Percentiles rank a stretch among this genome's conserved stretches.
Evolutionary conservation across 2,888 invertebrate species (phyloP).

Genomic region (Pandemis cinnamomeana): DNA sequence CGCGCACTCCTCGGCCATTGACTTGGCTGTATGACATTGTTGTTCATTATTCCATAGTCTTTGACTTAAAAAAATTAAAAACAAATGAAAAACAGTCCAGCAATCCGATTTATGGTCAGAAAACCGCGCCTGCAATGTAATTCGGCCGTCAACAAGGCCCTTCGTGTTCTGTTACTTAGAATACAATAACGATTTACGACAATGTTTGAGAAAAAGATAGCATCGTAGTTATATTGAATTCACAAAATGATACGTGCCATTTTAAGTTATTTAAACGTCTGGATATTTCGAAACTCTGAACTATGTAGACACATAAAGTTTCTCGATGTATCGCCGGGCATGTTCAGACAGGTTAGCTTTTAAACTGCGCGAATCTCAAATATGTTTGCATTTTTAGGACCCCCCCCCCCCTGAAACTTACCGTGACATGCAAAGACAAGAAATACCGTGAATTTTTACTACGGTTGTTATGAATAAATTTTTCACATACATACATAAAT

Average conservation of each 20-base stretch:
- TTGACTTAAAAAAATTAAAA: no score
- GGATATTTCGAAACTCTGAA: slow-evolving; percentile 19
- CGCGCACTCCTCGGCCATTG: no score
- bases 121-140: no score
- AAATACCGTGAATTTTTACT: not conserved
- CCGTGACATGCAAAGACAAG: not conserved
- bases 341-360: slow-evolving; percentile 11
- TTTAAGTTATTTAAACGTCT: slow-evolving; percentile 3
- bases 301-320: slow-evolving; percentile 39
- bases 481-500: not conserved
- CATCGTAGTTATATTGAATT: not conserved
- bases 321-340: slow-evolving; percentile 6
- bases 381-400: slow-evolving; percentile 21
- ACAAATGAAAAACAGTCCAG: no score
- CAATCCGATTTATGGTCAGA: no score
- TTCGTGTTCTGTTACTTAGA: no score
- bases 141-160: no score
- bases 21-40: no score
- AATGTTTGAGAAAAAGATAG: no score
- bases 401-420: not conserved
- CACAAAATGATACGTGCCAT: not conserved
- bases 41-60: no score
- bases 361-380: slow-evolving; percentile 12
- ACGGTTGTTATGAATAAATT: not conserved
- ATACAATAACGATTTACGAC: no score